These are phyloP conservation scores for Lepidothrix coronata DNA, from an alignment of 2,113 vertebrate genomes.

Conservation along the genomic window DNA sequence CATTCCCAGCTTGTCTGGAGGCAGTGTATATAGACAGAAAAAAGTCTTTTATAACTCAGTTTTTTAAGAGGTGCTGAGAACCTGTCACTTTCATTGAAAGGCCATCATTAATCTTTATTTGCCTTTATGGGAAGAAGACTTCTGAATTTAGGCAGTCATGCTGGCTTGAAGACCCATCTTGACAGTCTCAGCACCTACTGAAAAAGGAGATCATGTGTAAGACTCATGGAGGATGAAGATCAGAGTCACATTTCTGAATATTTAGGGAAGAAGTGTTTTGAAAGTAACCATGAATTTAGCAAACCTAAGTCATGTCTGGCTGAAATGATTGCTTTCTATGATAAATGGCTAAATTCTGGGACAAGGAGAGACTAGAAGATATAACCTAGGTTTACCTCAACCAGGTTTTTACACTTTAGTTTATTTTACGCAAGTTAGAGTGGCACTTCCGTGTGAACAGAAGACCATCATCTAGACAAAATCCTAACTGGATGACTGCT, in stretches of 20 bases:
- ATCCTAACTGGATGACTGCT: background rate
- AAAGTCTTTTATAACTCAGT: background rate
- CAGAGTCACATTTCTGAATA: background rate
- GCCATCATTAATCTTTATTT: background rate
- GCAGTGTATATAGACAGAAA: background rate
- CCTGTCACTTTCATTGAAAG: background rate
- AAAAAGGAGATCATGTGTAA: background rate
- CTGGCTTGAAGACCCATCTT: background rate
- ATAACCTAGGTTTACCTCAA: background rate
- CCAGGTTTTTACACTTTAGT: background rate
- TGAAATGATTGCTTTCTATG: background rate
- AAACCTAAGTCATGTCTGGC: background rate
- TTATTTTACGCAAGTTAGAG: background rate
- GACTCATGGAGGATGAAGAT: accelerated
- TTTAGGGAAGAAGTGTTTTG: background rate
- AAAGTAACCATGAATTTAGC: background rate
- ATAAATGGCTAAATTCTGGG: background rate
- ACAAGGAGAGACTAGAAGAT: background rate
- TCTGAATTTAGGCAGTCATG: background rate
- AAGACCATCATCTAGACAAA: background rate
- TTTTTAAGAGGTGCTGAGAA: background rate
- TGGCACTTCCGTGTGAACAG: background rate
- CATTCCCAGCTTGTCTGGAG: background rate
- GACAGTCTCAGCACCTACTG: background rate
- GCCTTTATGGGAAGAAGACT: background rate